phyloP scores from a whole-genome alignment of 2,113 vertebrate species.

The Rhagologus leucostigma region DNA sequence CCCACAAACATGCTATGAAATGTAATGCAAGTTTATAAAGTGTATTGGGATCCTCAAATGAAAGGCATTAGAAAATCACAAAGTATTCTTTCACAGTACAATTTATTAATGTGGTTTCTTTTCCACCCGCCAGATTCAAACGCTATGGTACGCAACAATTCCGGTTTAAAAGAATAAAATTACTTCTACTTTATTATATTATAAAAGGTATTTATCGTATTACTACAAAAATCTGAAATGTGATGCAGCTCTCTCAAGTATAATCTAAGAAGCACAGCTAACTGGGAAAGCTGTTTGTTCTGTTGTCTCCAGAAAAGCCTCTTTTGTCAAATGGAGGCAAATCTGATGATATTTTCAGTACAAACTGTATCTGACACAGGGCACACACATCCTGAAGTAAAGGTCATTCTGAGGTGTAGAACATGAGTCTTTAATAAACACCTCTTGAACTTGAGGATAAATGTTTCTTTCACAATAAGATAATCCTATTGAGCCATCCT shows the following conservation, averaged over 20 bases:
- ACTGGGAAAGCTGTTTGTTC: not conserved
- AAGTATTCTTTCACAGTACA: not conserved
- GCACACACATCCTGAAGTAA: not conserved
- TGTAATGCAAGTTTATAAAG: not conserved
- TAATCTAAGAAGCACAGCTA: not conserved
- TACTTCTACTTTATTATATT: not conserved
- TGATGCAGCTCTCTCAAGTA: not conserved
- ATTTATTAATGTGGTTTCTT: not conserved
- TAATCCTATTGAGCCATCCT: slow-evolving; percentile 22
- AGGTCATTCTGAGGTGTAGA: not conserved
- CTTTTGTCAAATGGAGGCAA: not conserved
- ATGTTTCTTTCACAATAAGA: slow-evolving; percentile 2
- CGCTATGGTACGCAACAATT: not conserved
- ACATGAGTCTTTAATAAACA: not conserved
- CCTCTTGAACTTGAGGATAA: not conserved
- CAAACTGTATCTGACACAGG: not conserved
- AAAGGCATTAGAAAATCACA: not conserved
- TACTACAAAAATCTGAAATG: not conserved
- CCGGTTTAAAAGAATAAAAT: not conserved
- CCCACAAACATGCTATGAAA: not conserved
- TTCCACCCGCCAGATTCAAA: not conserved
- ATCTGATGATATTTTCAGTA: not conserved
- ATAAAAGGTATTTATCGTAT: not conserved
- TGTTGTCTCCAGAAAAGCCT: not conserved
- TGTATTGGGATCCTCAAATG: not conserved